Conservation (phyloP, 2,113 vertebrate species). For the Platysteira castanea region DNA sequence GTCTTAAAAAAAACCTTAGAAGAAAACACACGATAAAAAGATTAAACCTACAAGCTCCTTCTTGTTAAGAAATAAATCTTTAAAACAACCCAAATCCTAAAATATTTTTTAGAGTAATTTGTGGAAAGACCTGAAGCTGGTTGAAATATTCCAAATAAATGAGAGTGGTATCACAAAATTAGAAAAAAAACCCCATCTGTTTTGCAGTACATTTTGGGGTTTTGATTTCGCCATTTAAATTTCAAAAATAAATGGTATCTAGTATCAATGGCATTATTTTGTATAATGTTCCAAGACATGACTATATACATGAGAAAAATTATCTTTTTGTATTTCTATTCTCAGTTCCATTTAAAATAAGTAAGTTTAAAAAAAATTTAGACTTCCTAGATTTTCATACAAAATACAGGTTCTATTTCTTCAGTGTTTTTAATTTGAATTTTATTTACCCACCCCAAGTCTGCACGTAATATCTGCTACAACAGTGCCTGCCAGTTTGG, state of each 20-base stretch:
- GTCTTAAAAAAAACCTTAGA: background rate
- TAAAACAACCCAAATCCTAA: background rate
- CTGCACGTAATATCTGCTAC: background rate
- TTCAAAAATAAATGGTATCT: background rate
- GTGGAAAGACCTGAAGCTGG: background rate
- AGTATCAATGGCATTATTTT: background rate
- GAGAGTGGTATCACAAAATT: background rate
- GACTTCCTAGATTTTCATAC: background rate
- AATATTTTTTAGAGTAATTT: background rate
- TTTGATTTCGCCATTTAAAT: background rate
- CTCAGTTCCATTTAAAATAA: background rate
- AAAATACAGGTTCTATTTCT: background rate
- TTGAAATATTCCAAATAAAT: background rate
- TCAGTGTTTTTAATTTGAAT: background rate
- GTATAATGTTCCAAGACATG: background rate
- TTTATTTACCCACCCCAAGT: background rate
- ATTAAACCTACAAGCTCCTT: background rate
- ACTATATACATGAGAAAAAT: background rate
- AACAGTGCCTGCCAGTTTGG: background rate
- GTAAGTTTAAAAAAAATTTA: fast-evolving
- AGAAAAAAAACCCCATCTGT: background rate
- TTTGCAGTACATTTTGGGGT: background rate
- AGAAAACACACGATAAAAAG: background rate
- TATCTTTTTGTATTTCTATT: background rate
- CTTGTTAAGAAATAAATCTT: background rate